Evolutionary conservation across 2,888 invertebrate species (phyloP).

Genomic region (Dorcus hopei): DNA sequence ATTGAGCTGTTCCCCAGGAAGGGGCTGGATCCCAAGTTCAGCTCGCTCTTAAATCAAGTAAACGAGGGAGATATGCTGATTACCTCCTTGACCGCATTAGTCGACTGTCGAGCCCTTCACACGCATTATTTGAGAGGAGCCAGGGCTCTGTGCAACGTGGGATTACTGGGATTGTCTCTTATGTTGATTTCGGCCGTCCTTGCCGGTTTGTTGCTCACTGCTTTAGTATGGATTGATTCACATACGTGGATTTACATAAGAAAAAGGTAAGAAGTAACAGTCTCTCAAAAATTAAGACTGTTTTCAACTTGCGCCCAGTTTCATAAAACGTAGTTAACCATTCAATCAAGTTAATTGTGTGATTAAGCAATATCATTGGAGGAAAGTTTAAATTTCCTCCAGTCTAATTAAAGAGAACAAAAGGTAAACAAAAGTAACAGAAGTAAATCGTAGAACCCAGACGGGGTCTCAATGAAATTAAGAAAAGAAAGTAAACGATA

Average conservation of each 20-base stretch:
- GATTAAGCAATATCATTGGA: no score
- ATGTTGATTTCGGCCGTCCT: constrained; percentile 84
- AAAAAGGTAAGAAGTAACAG: constrained; percentile 61
- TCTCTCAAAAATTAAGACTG: not conserved
- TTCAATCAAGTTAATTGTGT: no score
- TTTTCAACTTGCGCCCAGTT: no score
- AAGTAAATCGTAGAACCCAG: no score
- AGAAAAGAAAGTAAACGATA: no score
- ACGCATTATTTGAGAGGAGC: constrained; percentile 78
- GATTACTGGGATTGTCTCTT: constrained; percentile 76
- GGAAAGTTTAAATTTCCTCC: no score
- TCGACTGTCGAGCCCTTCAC: constrained; percentile 82
- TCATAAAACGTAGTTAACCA: no score
- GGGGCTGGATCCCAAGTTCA: constrained; percentile 66
- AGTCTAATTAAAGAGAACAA: no score
- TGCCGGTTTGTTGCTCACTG: constrained; percentile 85
- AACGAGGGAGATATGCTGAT: constrained; percentile 73
- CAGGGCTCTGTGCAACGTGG: constrained; percentile 78
- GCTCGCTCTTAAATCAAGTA: constrained; percentile 73
- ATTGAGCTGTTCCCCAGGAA: constrained; percentile 51
- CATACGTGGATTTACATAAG: constrained; percentile 97
- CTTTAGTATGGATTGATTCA: constrained; percentile 91
- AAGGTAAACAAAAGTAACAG: no score
- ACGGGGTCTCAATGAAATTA: no score
- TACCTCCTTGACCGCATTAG: constrained; percentile 64